phyloP scores from a whole-genome alignment of 2,797 vertebrate species.

The Alcedo quadribrachys region DNA sequence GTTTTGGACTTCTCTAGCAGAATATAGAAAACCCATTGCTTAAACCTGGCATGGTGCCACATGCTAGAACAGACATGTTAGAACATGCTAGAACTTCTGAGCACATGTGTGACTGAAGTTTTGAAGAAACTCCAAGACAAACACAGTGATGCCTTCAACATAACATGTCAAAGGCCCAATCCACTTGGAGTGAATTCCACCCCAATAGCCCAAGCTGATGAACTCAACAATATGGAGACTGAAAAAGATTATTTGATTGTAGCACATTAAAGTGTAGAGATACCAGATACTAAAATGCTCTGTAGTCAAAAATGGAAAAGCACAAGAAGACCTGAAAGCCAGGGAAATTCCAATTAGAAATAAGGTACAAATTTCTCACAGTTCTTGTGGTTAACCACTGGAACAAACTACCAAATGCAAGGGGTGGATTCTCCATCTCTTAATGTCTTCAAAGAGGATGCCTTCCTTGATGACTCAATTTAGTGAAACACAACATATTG shows the following conservation, averaged over 20 bases:
- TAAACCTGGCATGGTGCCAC: not conserved
- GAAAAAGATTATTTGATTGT: not conserved
- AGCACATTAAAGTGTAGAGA: not conserved
- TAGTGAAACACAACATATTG: not conserved
- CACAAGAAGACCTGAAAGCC: not conserved
- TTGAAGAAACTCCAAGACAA: constrained; percentile 35
- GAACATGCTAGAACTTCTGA: not conserved
- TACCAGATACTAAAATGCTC: not conserved
- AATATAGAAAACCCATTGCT: not conserved
- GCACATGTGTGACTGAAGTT: not conserved
- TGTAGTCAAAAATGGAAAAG: not conserved
- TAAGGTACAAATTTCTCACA: constrained; percentile 15
- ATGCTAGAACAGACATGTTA: not conserved
- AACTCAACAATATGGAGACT: not conserved
- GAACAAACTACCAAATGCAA: not conserved
- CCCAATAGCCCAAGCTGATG: not conserved
- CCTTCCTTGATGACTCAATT: not conserved
- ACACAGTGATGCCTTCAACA: not conserved
- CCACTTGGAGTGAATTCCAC: not conserved
- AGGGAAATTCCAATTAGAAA: constrained; percentile 21
- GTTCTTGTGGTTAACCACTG: constrained; percentile 25
- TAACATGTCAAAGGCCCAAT: not conserved
- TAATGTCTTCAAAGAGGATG: not conserved
- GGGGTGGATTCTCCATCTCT: not conserved
- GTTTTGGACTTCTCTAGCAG: not conserved